Base-by-base conservation (phyloP, 2,888 invertebrate genomes). In the Dryocosmus kuriphilus region DNA sequence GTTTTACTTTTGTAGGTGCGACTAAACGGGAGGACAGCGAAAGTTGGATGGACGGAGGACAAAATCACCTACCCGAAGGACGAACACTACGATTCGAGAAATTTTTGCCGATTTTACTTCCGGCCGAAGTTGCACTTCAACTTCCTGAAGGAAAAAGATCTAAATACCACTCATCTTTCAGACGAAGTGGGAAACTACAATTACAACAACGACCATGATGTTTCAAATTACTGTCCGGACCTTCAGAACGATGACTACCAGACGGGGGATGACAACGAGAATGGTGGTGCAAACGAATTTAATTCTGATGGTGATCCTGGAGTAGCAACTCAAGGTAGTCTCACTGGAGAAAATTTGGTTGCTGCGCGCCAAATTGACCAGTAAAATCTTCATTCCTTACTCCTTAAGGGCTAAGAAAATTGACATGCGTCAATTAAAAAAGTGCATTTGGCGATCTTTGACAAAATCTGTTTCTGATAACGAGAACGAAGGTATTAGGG, bases 391-490 rank as follows among this genome's bases (percentile, higher is more conserved):
- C 86, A 95, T 98, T 80, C 94, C 95, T 0, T 97, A 96, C 90
- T 96, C 97, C 1, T 94, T 95, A 91, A 94, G 95, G 76, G 96
- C 97, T 7, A 98, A 97, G 89, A 96, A 95, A 79, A 94, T 98
- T 60, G 96, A 98, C 87, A 97, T 98, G 94, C 95, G 95, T 87
- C 95, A 94, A 88, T 90, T 98, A 62, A 98, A 97, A 89, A 92
- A 93, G 19, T 93, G 94, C 73, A 95, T 97, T 79, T 96, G 96
- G 95, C 93, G 93, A 51, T 90, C 95, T 81, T 91, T 97, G 6
- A 93, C 92, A 7, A 81, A 79, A 27, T 30, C 77, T 61, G 22
- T 0, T 8, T 55, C 67, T 0, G 74, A 61, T 9, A 65, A 27
- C 19, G 77, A 78, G 1, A 87, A 89, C 65, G 89, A 91, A 6